Evolutionary conservation across 2,888 invertebrate genomes (phyloP), one percentile per base, ranked within the genome.

Genomic region (Molorchus minor): DNA sequence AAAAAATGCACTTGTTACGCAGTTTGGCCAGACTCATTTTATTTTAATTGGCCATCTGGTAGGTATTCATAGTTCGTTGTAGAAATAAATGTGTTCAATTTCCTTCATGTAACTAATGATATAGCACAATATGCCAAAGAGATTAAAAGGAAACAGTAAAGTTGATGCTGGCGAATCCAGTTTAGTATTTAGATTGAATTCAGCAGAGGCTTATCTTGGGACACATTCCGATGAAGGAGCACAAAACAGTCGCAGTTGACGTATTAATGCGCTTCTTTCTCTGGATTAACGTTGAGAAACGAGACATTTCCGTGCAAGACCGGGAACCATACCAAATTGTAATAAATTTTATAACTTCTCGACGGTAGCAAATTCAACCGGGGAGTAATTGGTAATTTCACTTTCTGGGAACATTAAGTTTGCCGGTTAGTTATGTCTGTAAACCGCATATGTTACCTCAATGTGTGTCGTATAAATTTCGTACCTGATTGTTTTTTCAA

Each of bases 231-330:
- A 57, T 56, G 63, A 63, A 43, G 59, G 57, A 61, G 57, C 61
- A 63, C 56, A 54, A 65, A 60, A 51, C 62, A 64, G 67, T 69
- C 67, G 66, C 69, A 64, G 61, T 65, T 67, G 69, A 69, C 69
- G 67, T 67, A 69, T 69, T 67, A 67, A 69, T 67, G 69, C 65
- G 54, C 67, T 67, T 64, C 65, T 65, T 69, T 61, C 56, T 36
- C 35, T 10, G 20, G 36, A 47, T 47, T 47, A 47, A 47, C 47
- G 13, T 21, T 47, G 36, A 47, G 36, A 36, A 47, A 47, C 36
- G 47, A 33, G 46, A 35, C 46, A 20, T 33, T 20, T 20, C 12
- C 47, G 45, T 47, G 21, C 56, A 13, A 46, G 15, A 25, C 56
- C 47, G 21, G 46, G 13, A 25, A 20, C 21, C 41, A 38, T 21